These are phyloP conservation scores for Rattus norvegicus DNA, from an alignment of 2,113 vertebrate genomes.

Conservation along the genomic window GRCr8 NC_086029.1:42467001-42467500, in stretches of 20 bases:
- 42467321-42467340: not conserved
- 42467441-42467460: accelerated
- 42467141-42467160: not conserved
- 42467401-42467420: not conserved
- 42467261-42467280: not conserved
- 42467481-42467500: not conserved
- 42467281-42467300: not conserved
- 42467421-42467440: not conserved
- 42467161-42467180: not conserved
- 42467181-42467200: not conserved
- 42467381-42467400: too few species aligned
- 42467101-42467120: not conserved
- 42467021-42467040: not conserved
- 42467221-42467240: not conserved
- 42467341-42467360: not conserved
- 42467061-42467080: not conserved
- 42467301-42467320: conserved; percentile 12
- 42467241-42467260: not conserved
- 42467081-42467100: not conserved
- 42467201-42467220: not conserved
- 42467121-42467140: too few species aligned
- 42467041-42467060: not conserved
- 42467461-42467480: not conserved
- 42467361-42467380: not conserved
- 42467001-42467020: not conserved